phyloP scores from a whole-genome alignment of 2,797 vertebrate genomes.

The Pipistrellus nathusii region DNA sequence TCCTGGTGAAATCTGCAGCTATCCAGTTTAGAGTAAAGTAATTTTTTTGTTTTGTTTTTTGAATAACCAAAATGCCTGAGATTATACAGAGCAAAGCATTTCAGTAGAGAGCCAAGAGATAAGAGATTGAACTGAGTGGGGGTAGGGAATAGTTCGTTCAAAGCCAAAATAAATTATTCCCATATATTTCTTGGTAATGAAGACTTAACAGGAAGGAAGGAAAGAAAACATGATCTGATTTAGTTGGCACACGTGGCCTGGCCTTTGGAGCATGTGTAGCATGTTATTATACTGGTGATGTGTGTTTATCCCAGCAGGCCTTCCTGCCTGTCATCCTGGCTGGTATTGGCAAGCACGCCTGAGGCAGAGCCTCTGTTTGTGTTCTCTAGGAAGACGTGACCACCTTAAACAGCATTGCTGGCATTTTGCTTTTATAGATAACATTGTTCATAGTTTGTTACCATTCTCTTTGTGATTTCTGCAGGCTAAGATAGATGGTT shows the following conservation, averaged over 20 bases:
- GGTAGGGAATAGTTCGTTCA: constrained; percentile 57
- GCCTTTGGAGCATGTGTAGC: constrained; percentile 24
- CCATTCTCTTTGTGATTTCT: constrained; percentile 58
- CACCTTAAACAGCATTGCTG: not conserved
- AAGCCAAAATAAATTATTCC: constrained; percentile 70
- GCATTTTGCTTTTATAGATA: constrained; percentile 66
- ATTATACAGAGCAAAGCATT: constrained; percentile 37
- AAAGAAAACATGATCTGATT: constrained; percentile 70
- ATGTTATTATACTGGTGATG: not conserved
- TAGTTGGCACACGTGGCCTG: constrained; percentile 61
- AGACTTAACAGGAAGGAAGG: constrained; percentile 65
- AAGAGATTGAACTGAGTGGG: constrained; percentile 41
- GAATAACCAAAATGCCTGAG: constrained; percentile 58
- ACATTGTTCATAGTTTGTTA: constrained; percentile 64
- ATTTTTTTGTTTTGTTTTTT: constrained; percentile 55
- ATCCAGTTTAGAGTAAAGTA: constrained; percentile 17
- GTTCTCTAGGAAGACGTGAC: not conserved
- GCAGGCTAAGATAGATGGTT: constrained; percentile 15
- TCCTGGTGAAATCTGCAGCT: constrained; percentile 51
- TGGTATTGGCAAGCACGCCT: not conserved
- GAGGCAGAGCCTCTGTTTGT: constrained; percentile 38
- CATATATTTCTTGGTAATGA: constrained; percentile 58
- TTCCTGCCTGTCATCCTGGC: not conserved
- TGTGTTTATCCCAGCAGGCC: not conserved
- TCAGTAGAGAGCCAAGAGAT: constrained; percentile 59